Base-by-base conservation (phyloP, 2,113 vertebrate species). In the Scolopax mira region DNA sequence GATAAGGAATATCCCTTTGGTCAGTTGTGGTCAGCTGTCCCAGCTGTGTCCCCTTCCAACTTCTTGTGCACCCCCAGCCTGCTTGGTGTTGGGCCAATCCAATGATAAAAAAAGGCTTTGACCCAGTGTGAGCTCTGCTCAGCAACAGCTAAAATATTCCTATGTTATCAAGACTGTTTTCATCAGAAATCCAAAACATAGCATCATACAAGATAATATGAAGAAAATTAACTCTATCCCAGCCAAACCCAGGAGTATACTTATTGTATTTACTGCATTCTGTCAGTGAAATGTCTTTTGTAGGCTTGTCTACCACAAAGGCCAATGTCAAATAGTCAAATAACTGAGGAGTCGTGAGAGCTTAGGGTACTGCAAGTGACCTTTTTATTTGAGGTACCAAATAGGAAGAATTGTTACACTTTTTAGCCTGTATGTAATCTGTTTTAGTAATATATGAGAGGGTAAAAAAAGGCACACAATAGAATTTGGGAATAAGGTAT, bases 71-170 rank as follows among this genome's bases (percentile, higher is more conserved):
- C 21, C 15, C 15, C 31, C 44, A 27, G 17, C 13, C 37, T 44
- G 3, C 48, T 71, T 3, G 0, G 6, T 88, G n/a, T 1, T 62
- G 57, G 33, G 33, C 22, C 7, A 3, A 17, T 4, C 2, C 10
- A 48, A 70, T 13, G 3, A 31, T 31, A 35, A 57, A 33, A 42
- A 22, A 27, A 57, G 10, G 31, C 25, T 24, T 65, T 73, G 58
- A 31, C 9, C 41, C 41, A 15, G 6, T 19, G 10, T 18, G 11
- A 57, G 41, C 35, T 5, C 42, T 14, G 41, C 35, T 88, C 41
- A 57, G 66, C 41, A 65, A 6, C 1, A 7, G 4, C 4, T 3
- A 11, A 55, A 80, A 35, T 17, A 35, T 52, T 31, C 17, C 49
- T 42, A 67, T 7, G 21, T 42, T 64, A 25, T 42, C 49, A 79